Evolutionary conservation across 2,888 invertebrate genomes (phyloP).

Genomic region (Lasioglossum vierecki): DNA sequence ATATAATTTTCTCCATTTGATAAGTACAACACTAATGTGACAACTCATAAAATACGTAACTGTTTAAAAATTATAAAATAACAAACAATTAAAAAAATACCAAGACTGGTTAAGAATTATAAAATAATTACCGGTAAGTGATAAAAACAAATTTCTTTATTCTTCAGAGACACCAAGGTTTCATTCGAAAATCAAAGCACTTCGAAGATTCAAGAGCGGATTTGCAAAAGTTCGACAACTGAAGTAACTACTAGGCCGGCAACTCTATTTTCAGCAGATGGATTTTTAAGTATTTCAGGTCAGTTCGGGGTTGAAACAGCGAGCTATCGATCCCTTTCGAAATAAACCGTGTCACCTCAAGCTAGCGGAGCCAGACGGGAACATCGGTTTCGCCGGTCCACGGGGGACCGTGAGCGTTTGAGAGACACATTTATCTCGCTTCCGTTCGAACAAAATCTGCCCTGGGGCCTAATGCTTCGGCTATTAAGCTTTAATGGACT

Average conservation of each 20-base stretch:
- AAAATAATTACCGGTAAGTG: too few species aligned
- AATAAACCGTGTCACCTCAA: slow-evolving; percentile 37
- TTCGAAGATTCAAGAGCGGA: not conserved
- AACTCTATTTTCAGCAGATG: not conserved
- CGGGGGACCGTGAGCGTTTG: slow-evolving; percentile 68
- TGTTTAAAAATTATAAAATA: not conserved
- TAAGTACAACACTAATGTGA: not conserved
- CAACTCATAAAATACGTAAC: too few species aligned
- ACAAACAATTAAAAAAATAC: too few species aligned
- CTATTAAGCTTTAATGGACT: slow-evolving; percentile 79
- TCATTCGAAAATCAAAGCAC: not conserved
- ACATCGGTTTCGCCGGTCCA: slow-evolving; percentile 53
- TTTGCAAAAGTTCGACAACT: not conserved
- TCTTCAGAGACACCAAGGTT: not conserved
- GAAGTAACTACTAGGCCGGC: not conserved
- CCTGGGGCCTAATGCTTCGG: slow-evolving; percentile 80
- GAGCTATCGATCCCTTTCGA: slow-evolving; percentile 27
- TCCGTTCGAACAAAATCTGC: slow-evolving; percentile 77
- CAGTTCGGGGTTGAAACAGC: not conserved
- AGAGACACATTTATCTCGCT: slow-evolving; percentile 79
- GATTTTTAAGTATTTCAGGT: not conserved
- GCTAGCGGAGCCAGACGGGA: slow-evolving; percentile 26
- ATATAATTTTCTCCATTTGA: not conserved
- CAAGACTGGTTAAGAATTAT: too few species aligned
- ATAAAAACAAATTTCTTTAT: not conserved